phyloP scores from a whole-genome alignment of 2,888 invertebrate genomes.

The Gryllus longicercus region DNA sequence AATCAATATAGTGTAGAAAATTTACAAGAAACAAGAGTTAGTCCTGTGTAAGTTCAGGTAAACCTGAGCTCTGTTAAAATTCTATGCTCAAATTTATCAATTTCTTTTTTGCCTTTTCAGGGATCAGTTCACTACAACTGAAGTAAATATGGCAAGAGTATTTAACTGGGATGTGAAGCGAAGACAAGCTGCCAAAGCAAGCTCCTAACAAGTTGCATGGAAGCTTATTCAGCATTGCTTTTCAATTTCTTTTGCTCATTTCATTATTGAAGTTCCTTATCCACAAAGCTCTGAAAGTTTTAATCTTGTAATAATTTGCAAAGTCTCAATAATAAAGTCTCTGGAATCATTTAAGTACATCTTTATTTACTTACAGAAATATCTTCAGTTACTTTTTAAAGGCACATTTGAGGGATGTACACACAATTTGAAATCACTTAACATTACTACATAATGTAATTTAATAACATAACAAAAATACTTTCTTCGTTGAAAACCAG shows the following conservation, averaged over 20 bases:
- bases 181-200: constrained; percentile 67
- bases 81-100: no score
- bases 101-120: constrained; percentile 51
- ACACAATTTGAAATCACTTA: neutral
- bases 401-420: constrained; percentile 2
- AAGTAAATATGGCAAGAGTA: constrained; percentile 98
- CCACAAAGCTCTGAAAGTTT: neutral
- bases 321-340: neutral
- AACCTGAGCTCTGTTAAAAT: no score
- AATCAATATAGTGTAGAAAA: no score
- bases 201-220: constrained; percentile 17
- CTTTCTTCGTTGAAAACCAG: constrained; percentile 5
- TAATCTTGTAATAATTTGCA: no score
- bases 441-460: neutral
- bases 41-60: no score
- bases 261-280: neutral
- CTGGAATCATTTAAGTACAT: constrained; percentile 5
- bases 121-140: constrained; percentile 96
- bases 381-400: neutral
- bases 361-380: constrained; percentile 6
- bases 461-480: neutral
- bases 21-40: no score
- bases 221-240: neutral
- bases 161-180: constrained; percentile 98
- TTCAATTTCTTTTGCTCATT: neutral